phyloP scores from a whole-genome alignment of 2,113 vertebrate species.

The Australoheros scitulus region DNA sequence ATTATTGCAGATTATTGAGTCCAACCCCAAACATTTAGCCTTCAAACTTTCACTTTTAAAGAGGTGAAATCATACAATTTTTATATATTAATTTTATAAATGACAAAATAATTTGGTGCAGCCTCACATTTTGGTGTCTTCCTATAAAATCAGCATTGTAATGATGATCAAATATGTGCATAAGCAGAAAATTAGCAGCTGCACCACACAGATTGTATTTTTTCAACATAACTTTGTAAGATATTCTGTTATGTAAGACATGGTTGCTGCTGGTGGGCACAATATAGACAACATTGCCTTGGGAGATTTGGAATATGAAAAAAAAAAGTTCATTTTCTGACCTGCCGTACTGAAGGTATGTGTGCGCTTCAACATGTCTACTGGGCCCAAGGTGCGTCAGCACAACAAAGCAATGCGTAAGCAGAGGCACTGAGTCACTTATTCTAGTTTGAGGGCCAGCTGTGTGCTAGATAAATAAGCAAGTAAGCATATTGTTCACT shows the following conservation, averaged over 20 bases:
- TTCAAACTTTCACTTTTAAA: not conserved
- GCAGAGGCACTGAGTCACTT: constrained; percentile 53
- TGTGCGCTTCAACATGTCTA: constrained; percentile 32
- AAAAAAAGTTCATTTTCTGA: constrained; percentile 33
- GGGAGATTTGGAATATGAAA: constrained; percentile 43
- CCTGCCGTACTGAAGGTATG: not conserved
- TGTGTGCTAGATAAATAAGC: constrained; percentile 74
- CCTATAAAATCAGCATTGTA: not conserved
- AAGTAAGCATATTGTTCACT: constrained; percentile 54
- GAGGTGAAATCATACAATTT: not conserved
- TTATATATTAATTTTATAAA: not conserved
- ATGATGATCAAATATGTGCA: not conserved
- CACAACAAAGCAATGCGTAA: constrained; percentile 50
- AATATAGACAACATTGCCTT: not conserved
- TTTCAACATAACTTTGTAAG: not conserved
- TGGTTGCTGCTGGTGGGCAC: not conserved
- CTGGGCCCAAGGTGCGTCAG: constrained; percentile 42
- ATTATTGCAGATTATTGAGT: not conserved
- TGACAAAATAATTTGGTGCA: not conserved
- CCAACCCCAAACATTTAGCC: not conserved
- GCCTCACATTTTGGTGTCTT: not conserved
- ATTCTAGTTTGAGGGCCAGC: constrained; percentile 56
- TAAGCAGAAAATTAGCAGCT: not conserved
- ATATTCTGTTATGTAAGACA: constrained; percentile 7
- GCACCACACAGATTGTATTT: not conserved